Evolutionary conservation across 2,888 invertebrate genomes (phyloP).

Genomic region (Brassicogethes aeneus): DNA sequence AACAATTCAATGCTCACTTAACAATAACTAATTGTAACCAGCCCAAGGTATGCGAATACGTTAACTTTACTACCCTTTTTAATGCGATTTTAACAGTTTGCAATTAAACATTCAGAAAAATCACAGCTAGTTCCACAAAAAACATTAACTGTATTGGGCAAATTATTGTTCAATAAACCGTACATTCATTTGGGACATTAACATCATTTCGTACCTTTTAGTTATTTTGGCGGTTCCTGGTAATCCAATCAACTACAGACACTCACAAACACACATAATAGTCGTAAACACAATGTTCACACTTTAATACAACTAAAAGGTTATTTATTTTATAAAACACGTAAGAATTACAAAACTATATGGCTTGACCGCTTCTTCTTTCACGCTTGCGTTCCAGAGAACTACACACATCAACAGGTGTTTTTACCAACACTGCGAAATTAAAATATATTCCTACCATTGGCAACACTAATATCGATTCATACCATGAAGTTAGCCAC

Average conservation of each 20-base stretch:
- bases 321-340: conserved; percentile 7
- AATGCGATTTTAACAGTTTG: too few relatives aligned
- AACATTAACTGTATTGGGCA: too few relatives aligned
- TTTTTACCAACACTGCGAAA: background rate
- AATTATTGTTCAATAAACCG: background rate
- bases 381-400: conserved; percentile 8
- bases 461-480: background rate
- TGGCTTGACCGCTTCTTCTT: conserved; percentile 5
- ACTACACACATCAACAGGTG: conserved; percentile 10
- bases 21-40: too few relatives aligned
- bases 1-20: too few relatives aligned
- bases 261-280: background rate
- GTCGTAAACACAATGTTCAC: background rate
- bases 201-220: background rate
- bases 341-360: conserved; percentile 8
- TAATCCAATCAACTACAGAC: background rate
- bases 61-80: too few relatives aligned
- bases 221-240: background rate
- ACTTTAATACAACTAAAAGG: background rate
- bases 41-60: too few relatives aligned
- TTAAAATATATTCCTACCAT: background rate
- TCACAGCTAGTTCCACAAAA: too few relatives aligned
- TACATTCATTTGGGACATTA: background rate
- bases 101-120: too few relatives aligned
- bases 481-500: background rate